Evolutionary conservation across 2,888 invertebrate genomes (phyloP).

Genomic region (Meloe dianella): DNA sequence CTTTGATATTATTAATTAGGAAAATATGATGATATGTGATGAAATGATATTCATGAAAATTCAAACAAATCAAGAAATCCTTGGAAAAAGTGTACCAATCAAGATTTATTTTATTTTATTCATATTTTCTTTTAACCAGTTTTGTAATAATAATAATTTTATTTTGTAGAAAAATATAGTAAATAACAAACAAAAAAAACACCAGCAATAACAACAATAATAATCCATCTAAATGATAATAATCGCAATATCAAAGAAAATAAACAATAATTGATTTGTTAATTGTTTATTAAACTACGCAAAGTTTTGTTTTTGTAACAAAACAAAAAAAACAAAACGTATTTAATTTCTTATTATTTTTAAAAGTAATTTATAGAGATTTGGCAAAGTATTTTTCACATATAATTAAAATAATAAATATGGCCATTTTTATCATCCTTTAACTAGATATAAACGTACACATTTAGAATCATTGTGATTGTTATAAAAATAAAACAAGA

Average conservation of each 20-base stretch:
- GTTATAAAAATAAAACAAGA: not conserved
- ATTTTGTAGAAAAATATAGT: not conserved
- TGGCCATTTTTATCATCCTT: not conserved
- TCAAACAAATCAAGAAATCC: not conserved
- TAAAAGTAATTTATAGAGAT: not conserved
- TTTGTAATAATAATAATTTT: too few relatives aligned
- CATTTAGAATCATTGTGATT: not conserved
- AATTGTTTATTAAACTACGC: not conserved
- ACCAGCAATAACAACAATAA: not conserved
- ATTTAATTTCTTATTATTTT: too few relatives aligned
- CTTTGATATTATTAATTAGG: too few relatives aligned
- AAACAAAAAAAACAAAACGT: not conserved
- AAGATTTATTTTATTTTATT: not conserved
- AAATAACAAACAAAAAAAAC: not conserved
- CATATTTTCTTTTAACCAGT: not conserved
- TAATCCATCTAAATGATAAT: not conserved
- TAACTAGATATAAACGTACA: not conserved
- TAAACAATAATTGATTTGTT: not conserved
- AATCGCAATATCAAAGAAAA: not conserved
- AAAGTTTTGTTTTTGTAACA: not conserved
- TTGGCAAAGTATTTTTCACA: not conserved
- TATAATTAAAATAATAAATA: not conserved
- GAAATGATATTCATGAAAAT: too few relatives aligned
- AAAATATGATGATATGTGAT: too few relatives aligned
- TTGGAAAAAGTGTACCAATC: not conserved